phyloP scores from a whole-genome alignment of 1,140 invertebrate genomes.

The Elysia chlorotica region DNA sequence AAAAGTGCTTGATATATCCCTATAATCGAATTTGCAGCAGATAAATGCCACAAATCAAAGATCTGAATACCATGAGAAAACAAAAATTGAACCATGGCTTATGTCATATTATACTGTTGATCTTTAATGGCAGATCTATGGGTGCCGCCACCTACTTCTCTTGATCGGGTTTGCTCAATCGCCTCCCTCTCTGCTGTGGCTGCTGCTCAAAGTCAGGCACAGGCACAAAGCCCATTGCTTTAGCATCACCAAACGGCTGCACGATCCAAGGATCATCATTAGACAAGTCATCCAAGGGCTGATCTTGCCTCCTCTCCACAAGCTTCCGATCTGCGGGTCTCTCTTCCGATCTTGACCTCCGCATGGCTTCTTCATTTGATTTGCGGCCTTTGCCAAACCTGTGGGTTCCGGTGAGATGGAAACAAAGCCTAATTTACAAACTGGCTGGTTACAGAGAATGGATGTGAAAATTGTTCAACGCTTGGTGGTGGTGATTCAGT shows the following conservation, averaged over 20 bases:
- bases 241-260: constrained; percentile 11
- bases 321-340: not conserved
- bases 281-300: not conserved
- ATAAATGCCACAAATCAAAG: too few relatives aligned
- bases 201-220: not conserved
- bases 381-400: constrained; percentile 42
- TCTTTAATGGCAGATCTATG: not conserved
- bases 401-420: too few relatives aligned
- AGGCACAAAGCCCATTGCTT: not conserved
- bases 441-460: too few relatives aligned
- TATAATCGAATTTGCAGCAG: too few relatives aligned
- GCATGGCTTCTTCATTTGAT: constrained; percentile 29
- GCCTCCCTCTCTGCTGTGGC: constrained; percentile 1
- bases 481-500: too few relatives aligned
- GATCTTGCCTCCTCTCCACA: not conserved
- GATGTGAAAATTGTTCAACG: too few relatives aligned
- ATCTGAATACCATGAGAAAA: too few relatives aligned
- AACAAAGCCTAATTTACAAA: too few relatives aligned
- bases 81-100: too few relatives aligned
- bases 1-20: too few relatives aligned
- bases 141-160: constrained; percentile 6
- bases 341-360: constrained; percentile 20
- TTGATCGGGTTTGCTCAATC: constrained; percentile 10
- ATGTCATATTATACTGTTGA: not conserved
- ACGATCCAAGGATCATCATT: not conserved